Evolutionary conservation across 2,797 vertebrate species (phyloP).

Genomic region (Austrolebias charrua): DNA sequence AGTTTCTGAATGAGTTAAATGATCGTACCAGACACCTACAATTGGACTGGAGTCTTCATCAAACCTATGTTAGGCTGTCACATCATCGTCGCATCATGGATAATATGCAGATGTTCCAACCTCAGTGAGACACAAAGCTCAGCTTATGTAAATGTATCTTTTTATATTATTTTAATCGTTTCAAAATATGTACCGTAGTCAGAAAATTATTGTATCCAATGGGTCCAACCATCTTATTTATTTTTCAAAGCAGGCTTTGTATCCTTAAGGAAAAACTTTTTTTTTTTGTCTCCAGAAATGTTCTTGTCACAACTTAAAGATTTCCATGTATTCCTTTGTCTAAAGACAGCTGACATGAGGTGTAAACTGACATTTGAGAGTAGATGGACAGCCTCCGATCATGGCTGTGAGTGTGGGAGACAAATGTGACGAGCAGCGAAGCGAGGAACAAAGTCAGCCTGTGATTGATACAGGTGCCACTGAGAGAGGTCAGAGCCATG

Average conservation of each 20-base stretch:
- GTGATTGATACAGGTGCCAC: slow-evolving; percentile 80
- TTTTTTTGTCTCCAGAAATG: slow-evolving; percentile 32
- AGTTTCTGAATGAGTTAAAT: slow-evolving; percentile 10
- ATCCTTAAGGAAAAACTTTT: slow-evolving; percentile 29
- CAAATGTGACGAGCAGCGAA: slow-evolving; percentile 70
- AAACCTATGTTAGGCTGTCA: slow-evolving; percentile 18
- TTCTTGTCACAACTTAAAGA: slow-evolving; percentile 43
- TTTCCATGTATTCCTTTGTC: slow-evolving; percentile 48
- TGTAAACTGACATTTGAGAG: slow-evolving; percentile 61
- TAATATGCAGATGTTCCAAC: slow-evolving; percentile 19
- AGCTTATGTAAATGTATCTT: slow-evolving; percentile 23
- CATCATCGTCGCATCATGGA: slow-evolving; percentile 1
- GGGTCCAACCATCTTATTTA: not conserved
- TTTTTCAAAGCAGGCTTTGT: slow-evolving; percentile 1
- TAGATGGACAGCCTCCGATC: slow-evolving; percentile 56
- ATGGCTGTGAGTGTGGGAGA: slow-evolving; percentile 47
- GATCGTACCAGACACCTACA: slow-evolving; percentile 9
- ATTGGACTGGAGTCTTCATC: slow-evolving; percentile 6
- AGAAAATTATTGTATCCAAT: slow-evolving; percentile 39
- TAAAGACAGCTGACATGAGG: slow-evolving; percentile 52
- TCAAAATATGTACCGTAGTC: slow-evolving; percentile 12
- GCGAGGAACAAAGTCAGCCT: slow-evolving; percentile 54
- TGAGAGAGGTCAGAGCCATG: slow-evolving; percentile 77
- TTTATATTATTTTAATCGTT: slow-evolving; percentile 17
- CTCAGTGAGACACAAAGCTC: slow-evolving; percentile 1